A percentile compares a stretch with the other conserved stretches of the same genome.
Conservation (phyloP, 2,888 invertebrate genomes). For the Thumatha senex region DNA sequence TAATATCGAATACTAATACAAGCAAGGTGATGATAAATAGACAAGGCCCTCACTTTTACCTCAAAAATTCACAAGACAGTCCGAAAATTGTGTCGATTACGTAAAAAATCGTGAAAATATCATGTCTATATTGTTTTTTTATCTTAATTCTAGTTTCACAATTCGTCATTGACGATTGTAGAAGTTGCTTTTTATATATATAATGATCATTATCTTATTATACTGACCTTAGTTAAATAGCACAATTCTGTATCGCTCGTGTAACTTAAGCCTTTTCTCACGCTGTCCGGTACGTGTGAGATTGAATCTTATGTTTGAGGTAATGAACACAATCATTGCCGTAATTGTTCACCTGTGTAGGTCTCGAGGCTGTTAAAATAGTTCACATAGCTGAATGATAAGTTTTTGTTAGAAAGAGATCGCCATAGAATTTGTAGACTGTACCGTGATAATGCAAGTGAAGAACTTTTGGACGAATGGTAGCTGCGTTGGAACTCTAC, state of each 20-base stretch:
- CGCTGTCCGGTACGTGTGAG: slow-evolving; percentile 43
- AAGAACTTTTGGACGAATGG: no score
- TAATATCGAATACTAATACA: not conserved
- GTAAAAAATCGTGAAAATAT: slow-evolving; percentile 54
- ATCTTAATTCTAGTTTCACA: slow-evolving; percentile 56
- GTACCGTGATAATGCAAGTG: no score
- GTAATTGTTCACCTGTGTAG: slow-evolving; percentile 38
- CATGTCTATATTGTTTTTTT: slow-evolving; percentile 45
- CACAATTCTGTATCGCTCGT: slow-evolving; percentile 50
- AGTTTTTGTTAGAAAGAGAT: no score
- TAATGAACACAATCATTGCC: slow-evolving; percentile 36
- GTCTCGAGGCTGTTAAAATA: slow-evolving; percentile 34
- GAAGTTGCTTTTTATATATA: slow-evolving; percentile 45
- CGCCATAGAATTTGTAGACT: no score
- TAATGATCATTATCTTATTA: slow-evolving; percentile 58
- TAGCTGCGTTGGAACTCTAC: no score
- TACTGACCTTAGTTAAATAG: slow-evolving; percentile 56
- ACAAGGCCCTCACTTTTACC: slow-evolving; percentile 18
- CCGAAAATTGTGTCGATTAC: slow-evolving; percentile 34
- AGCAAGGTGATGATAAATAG: slow-evolving; percentile 5
- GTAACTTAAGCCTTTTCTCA: slow-evolving; percentile 51
- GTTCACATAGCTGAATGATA: slow-evolving; percentile 25
- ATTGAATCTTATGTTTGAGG: slow-evolving; percentile 38
- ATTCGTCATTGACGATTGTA: slow-evolving; percentile 60
- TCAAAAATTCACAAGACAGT: slow-evolving; percentile 11